Conservation (phyloP, 2,888 invertebrate species). For the Bellardia bayeri region DNA sequence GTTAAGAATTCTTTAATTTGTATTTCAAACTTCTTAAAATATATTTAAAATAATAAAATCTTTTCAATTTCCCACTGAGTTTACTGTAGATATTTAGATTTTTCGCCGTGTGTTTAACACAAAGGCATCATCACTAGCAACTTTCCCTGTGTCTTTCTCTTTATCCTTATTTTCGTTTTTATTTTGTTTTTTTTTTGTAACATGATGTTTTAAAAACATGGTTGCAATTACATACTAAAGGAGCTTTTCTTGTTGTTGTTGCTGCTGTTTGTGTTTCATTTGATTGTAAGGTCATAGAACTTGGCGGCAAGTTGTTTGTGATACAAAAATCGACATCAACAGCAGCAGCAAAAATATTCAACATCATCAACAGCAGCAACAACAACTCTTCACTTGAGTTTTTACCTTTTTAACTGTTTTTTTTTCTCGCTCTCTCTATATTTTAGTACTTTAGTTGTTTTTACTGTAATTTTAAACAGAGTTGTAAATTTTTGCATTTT, state of each 20-base stretch:
- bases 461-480: conserved; percentile 57
- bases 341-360: conserved; percentile 55
- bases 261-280: conserved; percentile 74
- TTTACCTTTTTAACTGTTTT: conserved; percentile 67
- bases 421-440: conserved; percentile 31
- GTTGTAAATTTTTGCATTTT: conserved; percentile 14
- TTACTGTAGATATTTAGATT: neutral
- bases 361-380: conserved; percentile 40
- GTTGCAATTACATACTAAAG: conserved; percentile 67
- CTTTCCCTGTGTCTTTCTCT: neutral
- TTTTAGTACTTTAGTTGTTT: conserved; percentile 43
- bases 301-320: conserved; percentile 76
- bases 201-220: conserved; percentile 48
- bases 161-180: conserved; percentile 26
- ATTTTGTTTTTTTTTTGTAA: conserved; percentile 45
- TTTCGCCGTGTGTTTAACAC: neutral
- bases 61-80: too few species aligned
- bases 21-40: too few species aligned
- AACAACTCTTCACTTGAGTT: conserved; percentile 68
- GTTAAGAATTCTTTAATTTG: too few species aligned
- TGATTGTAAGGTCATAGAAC: conserved; percentile 83
- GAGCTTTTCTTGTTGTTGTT: conserved; percentile 64
- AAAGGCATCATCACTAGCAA: neutral
- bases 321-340: conserved; percentile 66
- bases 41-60: too few species aligned